Base-by-base conservation (phyloP, 2,113 vertebrate genomes). In the Dissostichus mawsoni region DNA sequence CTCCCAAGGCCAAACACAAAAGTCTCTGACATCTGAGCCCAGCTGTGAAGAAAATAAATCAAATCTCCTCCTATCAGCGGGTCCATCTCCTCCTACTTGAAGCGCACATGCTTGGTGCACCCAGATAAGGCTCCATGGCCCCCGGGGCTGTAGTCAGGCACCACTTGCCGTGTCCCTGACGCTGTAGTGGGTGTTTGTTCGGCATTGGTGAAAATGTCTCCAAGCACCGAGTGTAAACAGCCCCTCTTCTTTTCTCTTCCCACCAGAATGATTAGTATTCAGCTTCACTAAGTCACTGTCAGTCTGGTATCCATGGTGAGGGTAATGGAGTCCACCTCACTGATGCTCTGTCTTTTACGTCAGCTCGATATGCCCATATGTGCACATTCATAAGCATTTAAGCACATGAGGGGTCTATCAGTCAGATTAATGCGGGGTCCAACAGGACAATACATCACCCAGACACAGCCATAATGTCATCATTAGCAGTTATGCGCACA, bases 291-390 rank as follows among this genome's bases (percentile, higher is more conserved):
- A 83, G 83, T 66, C 87, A 66, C 83, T 58, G 83, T 84, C 75
- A 69, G 89, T 77, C 81, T 87, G 82, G 93, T 92, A 78, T 88
- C 89, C 93, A 94, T 91, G 88, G 91, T 90, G 92, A 93, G 85
- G 84, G 52, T 84, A 92, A 72, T 71, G 53, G 68, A 91, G 80
- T 80, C 79, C 79, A 81, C 82, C 85, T 81, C 58, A 13, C 71
- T 69, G 74, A 58, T 61, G 79, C 75, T 77, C 57, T 7, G 72
- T 78, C 77, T 87, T 89, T 89, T 74, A 89, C 61, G 53, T 11
- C 67, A 44, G 63, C 78, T 81, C 76, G 17, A 84, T 59, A 72
- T 87, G 71, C 80, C 85, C 64, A 83, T 78, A 83, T 83, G 66
- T 67, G 66, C 16, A 64, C 29, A 67, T 59, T 62, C 29, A 33